Conservation (phyloP, 1,140 invertebrate genomes). For the Eciton burchellii region DNA sequence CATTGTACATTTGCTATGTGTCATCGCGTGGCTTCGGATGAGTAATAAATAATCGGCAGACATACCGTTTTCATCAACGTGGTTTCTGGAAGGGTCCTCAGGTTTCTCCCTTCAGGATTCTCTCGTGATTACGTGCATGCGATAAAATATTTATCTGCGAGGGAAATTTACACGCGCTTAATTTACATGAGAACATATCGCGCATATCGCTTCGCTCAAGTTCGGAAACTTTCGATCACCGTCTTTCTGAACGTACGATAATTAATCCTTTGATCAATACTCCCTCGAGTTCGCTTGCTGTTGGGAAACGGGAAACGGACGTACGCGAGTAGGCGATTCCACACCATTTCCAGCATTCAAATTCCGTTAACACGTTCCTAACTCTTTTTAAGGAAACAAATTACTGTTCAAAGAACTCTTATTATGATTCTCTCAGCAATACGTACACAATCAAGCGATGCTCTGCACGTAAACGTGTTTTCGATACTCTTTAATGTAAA, state of each 20-base stretch:
- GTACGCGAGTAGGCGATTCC: not conserved
- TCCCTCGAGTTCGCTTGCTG: not conserved
- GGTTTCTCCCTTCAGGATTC: not conserved
- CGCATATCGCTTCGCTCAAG: not conserved
- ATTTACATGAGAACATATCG: not conserved
- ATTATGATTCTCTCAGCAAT: too few relatives aligned
- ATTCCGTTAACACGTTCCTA: too few relatives aligned
- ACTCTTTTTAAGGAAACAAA: too few relatives aligned
- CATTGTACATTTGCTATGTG: too few relatives aligned
- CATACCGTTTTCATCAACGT: not conserved
- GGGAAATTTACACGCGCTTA: not conserved
- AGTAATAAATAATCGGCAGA: too few relatives aligned
- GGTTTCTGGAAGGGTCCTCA: constrained; percentile 16
- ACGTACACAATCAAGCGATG: too few relatives aligned
- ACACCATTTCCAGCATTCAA: not conserved
- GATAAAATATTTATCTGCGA: not conserved
- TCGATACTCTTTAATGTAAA: too few relatives aligned
- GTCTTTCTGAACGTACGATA: not conserved
- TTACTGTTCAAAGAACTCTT: too few relatives aligned
- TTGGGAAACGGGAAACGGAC: not conserved
- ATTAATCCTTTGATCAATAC: constrained; percentile 29
- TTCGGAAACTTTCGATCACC: not conserved
- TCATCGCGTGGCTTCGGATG: too few relatives aligned
- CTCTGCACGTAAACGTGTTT: too few relatives aligned
- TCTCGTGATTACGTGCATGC: not conserved